A percentile compares a stretch with the other conserved stretches of the same genome.
Conservation (phyloP, 2,888 invertebrate genomes). For the Melieria picta region DNA sequence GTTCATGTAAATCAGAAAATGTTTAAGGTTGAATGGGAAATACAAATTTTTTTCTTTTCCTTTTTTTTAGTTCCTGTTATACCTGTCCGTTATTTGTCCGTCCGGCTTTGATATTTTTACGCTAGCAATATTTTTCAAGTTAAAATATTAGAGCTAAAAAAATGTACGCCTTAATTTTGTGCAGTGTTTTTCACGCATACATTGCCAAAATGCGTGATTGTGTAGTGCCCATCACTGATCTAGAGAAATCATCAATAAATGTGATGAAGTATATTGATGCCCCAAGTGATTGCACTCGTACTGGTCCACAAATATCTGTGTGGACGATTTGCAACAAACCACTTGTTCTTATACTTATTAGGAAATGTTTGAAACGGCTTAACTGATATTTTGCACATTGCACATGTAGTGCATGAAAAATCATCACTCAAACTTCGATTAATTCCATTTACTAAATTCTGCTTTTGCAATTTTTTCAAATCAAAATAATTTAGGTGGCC, state of each 20-base stretch:
- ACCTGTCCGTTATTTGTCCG: too few species aligned
- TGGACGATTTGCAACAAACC: conserved; percentile 10
- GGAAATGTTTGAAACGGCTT: conserved; percentile 7
- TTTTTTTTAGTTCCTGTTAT: too few species aligned
- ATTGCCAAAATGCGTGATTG: too few species aligned
- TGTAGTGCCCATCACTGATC: too few species aligned
- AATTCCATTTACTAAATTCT: conserved; percentile 15
- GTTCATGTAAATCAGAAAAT: too few species aligned
- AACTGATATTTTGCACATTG: conserved; percentile 13
- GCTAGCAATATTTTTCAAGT: too few species aligned
- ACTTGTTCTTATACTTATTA: conserved; percentile 3
- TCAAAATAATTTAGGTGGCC: conserved; percentile 18
- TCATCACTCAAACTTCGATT: neutral
- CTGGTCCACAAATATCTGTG: conserved; percentile 13
- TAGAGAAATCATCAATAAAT: conserved; percentile 3
- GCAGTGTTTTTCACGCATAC: too few species aligned
- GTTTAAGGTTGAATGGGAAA: too few species aligned
- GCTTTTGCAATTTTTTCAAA: neutral
- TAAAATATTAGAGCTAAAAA: too few species aligned
- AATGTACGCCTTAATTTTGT: too few species aligned
- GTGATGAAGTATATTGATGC: neutral
- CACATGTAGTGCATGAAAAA: conserved; percentile 1
- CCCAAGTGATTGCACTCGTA: neutral
- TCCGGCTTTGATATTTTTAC: too few species aligned
- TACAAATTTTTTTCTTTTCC: too few species aligned